Percentiles rank a stretch among this genome's conserved stretches.
Conservation (phyloP, 1,140 invertebrate genomes). For the Eumaeus atala region DNA sequence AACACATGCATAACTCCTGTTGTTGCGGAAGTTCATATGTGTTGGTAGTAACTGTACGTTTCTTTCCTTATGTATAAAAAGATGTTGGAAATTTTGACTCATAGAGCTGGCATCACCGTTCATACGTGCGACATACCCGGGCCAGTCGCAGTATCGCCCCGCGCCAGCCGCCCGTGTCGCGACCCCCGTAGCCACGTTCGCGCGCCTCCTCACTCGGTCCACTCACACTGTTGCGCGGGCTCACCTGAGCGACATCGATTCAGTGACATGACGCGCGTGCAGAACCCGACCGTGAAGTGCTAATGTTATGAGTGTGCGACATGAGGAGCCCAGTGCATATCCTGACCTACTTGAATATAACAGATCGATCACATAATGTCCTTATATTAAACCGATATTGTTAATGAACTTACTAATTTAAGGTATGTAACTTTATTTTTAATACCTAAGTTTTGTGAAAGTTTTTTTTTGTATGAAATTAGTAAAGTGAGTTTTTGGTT, state of each 20-base stretch:
- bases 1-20: too few species aligned
- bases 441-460: too few species aligned
- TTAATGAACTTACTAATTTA: slow-evolving; percentile 26
- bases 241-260: slow-evolving; percentile 31
- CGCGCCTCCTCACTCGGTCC: slow-evolving; percentile 17
- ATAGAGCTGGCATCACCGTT: slow-evolving; percentile 22
- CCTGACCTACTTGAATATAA: slow-evolving; percentile 45
- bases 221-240: slow-evolving; percentile 37
- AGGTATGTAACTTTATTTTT: slow-evolving; percentile 25
- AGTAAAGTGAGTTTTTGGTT: too few species aligned
- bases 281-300: slow-evolving; percentile 29
- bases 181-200: slow-evolving; percentile 19
- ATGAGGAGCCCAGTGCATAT: slow-evolving; percentile 34
- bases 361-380: slow-evolving; percentile 36
- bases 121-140: slow-evolving; percentile 32
- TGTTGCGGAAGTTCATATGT: too few species aligned
- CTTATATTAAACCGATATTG: slow-evolving; percentile 24
- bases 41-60: too few species aligned
- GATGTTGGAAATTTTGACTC: not conserved
- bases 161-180: slow-evolving; percentile 40
- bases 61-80: too few species aligned
- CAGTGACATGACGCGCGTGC: slow-evolving; percentile 25
- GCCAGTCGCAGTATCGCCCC: slow-evolving; percentile 44
- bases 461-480: too few species aligned
- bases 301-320: slow-evolving; percentile 28